These are phyloP conservation scores for Autographa pulchrina DNA, from an alignment of 2,888 invertebrate species.

Conservation along the genomic window DNA sequence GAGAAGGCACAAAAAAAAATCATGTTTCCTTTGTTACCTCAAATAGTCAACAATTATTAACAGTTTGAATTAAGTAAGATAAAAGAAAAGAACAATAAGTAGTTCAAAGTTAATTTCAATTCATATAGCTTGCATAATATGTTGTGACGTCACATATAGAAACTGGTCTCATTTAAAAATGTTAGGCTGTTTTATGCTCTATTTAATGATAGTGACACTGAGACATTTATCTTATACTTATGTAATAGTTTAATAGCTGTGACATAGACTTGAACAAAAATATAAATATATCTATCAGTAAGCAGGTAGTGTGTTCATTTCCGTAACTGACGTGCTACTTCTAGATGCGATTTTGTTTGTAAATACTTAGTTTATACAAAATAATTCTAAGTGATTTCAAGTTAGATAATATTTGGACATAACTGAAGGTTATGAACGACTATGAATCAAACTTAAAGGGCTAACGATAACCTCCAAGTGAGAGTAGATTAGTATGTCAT, in stretches of 20 bases:
- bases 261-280: not conserved
- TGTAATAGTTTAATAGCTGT: not conserved
- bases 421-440: no score
- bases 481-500: no score
- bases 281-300: not conserved
- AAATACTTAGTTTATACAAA: no score
- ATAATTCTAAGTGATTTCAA: no score
- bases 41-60: no score
- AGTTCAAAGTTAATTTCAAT: constrained; percentile 11
- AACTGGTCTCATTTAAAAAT: constrained; percentile 46
- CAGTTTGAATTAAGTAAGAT: not conserved
- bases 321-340: not conserved
- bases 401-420: no score
- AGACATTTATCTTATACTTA: constrained; percentile 27
- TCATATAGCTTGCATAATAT: constrained; percentile 37
- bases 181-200: constrained; percentile 21
- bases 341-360: no score
- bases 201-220: constrained; percentile 23
- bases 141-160: constrained; percentile 47
- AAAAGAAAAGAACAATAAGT: not conserved
- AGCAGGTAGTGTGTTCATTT: not conserved
- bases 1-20: no score
- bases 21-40: no score
- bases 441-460: no score
- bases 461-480: no score